These are phyloP conservation scores for Thalpophila matura DNA, from an alignment of 2,888 invertebrate species.

Conservation along the genomic window DNA sequence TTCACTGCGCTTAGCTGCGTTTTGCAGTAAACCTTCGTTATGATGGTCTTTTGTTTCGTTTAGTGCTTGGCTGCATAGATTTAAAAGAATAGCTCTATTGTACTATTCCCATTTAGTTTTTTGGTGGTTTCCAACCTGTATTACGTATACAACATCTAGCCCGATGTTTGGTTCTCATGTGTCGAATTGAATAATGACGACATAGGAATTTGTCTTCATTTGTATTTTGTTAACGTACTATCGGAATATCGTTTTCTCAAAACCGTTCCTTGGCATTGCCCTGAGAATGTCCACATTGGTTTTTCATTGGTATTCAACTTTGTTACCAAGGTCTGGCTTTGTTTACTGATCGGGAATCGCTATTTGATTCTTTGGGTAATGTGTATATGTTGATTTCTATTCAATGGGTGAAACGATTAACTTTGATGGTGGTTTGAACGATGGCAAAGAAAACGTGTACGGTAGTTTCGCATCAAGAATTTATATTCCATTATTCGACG, in stretches of 20 bases:
- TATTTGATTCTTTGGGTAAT: constrained; percentile 73
- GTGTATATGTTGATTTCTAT: constrained; percentile 67
- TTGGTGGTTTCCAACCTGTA: not conserved
- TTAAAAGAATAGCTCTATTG: too few species aligned
- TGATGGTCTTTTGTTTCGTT: too few species aligned
- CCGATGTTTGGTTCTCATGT: constrained; percentile 78
- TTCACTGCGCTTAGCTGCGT: too few species aligned
- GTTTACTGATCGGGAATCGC: constrained; percentile 82
- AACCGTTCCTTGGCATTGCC: constrained; percentile 86
- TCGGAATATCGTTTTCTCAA: constrained; percentile 89
- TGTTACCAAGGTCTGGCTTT: constrained; percentile 66
- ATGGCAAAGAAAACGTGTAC: constrained; percentile 61
- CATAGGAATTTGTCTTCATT: constrained; percentile 84
- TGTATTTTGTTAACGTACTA: constrained; percentile 80
- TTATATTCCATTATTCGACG: constrained; percentile 61
- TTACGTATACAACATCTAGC: constrained; percentile 48
- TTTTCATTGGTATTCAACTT: constrained; percentile 81
- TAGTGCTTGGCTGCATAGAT: too few species aligned
- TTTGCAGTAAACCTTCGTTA: too few species aligned
- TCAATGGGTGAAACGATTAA: constrained; percentile 67
- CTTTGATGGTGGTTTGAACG: constrained; percentile 58
- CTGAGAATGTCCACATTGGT: constrained; percentile 79
- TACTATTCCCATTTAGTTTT: not conserved
- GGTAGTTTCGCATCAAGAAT: constrained; percentile 56
- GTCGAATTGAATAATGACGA: constrained; percentile 80